These are phyloP conservation scores for Delichon dasypus DNA, from an alignment of 2,797 vertebrate species.

Conservation along the genomic window DNA sequence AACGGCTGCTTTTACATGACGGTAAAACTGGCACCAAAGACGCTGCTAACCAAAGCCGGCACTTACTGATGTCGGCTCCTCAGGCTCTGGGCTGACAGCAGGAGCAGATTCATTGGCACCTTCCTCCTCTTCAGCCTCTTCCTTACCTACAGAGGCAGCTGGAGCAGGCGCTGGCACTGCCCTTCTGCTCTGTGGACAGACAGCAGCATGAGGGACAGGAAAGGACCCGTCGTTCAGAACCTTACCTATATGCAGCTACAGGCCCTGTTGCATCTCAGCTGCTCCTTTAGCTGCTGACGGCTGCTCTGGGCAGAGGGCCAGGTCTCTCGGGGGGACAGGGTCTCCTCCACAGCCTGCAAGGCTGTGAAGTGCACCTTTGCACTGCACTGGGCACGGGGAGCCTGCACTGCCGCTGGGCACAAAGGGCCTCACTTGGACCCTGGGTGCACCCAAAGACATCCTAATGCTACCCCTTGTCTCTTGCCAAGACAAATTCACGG, in stretches of 20 bases:
- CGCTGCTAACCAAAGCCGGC: not conserved
- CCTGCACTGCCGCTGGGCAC: not conserved
- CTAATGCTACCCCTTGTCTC: not conserved
- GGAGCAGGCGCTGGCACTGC: not conserved
- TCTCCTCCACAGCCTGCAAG: not conserved
- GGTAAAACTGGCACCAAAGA: not conserved
- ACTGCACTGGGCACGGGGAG: too few relatives aligned
- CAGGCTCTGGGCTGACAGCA: not conserved
- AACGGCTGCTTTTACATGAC: not conserved
- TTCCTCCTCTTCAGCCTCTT: not conserved
- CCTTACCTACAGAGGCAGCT: not conserved
- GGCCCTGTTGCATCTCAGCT: not conserved
- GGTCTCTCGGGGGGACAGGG: too few relatives aligned
- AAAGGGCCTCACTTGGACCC: not conserved
- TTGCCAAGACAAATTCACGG: not conserved
- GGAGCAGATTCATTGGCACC: not conserved
- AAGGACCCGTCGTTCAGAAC: not conserved
- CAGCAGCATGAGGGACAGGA: not conserved
- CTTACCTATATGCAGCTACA: accelerated
- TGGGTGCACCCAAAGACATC: not conserved
- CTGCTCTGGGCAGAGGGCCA: not conserved
- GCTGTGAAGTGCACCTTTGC: not conserved
- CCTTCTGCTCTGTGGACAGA: not conserved
- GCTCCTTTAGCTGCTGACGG: not conserved
- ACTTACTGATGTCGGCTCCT: not conserved